Conservation (phyloP, 2,113 vertebrate genomes). For the Thamnophis sirtalis region DNA sequence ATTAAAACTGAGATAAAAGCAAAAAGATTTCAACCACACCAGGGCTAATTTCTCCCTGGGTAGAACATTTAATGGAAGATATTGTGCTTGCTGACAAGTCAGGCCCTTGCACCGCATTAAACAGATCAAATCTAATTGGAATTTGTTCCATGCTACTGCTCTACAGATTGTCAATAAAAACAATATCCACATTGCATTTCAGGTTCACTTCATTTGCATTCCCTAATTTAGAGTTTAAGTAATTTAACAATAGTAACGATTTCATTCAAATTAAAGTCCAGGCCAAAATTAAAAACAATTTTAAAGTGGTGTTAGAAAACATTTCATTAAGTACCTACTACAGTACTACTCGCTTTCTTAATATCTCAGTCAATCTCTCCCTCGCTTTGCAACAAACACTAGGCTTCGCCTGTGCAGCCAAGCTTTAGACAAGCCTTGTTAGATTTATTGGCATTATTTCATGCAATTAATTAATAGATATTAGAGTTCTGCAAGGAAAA, state of each 20-base stretch:
- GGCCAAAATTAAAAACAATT: constrained; percentile 59
- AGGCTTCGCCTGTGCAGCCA: constrained; percentile 61
- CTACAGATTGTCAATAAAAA: constrained; percentile 66
- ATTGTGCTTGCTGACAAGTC: constrained; percentile 61
- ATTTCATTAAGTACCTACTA: constrained; percentile 63
- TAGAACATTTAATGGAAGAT: constrained; percentile 58
- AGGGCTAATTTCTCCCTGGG: constrained; percentile 29
- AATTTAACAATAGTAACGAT: constrained; percentile 66
- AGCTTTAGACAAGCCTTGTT: constrained; percentile 64
- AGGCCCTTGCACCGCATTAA: constrained; percentile 59
- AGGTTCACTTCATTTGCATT: constrained; percentile 66
- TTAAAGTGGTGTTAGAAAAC: constrained; percentile 56
- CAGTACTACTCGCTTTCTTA: constrained; percentile 62
- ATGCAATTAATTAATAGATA: constrained; percentile 68
- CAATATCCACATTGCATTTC: constrained; percentile 61
- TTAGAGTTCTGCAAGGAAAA: constrained; percentile 47
- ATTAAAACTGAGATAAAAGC: constrained; percentile 22
- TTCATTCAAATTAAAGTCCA: constrained; percentile 66
- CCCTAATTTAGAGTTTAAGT: constrained; percentile 69
- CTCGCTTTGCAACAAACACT: constrained; percentile 52
- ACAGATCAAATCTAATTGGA: constrained; percentile 69
- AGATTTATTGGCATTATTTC: constrained; percentile 69
- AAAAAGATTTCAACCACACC: not conserved
- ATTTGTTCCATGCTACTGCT: constrained; percentile 61
- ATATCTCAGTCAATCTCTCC: constrained; percentile 47